A percentile compares a stretch with the other conserved stretches of the same genome.
phyloP scores from a whole-genome alignment of 2,888 invertebrate genomes.

The Nomada ferruginata region DNA sequence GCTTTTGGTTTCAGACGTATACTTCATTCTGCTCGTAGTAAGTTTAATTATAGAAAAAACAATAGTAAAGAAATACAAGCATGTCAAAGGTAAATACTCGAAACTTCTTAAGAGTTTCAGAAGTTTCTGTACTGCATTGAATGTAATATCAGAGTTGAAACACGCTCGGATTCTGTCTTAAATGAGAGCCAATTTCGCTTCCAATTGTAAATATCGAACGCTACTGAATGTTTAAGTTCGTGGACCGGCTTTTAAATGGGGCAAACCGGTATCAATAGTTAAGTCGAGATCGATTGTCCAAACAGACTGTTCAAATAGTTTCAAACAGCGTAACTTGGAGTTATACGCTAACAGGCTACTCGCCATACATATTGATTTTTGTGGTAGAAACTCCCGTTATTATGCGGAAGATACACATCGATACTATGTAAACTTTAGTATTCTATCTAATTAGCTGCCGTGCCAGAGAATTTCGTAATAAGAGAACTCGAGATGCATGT shows the following conservation, averaged over 20 bases:
- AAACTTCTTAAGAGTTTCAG: too few species aligned
- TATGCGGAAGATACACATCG: conserved; percentile 37
- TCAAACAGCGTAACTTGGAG: not conserved
- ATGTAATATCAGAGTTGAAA: not conserved
- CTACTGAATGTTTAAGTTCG: too few species aligned
- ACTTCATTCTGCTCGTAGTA: too few species aligned
- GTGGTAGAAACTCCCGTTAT: conserved; percentile 21
- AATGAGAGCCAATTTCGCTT: not conserved
- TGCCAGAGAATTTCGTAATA: conserved; percentile 1
- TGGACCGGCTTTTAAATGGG: not conserved
- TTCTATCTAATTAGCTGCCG: conserved; percentile 41
- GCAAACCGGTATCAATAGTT: conserved; percentile 4
- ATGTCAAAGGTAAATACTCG: too few species aligned
- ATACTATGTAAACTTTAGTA: conserved; percentile 25
- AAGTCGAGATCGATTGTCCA: conserved; percentile 45
- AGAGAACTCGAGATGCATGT: not conserved
- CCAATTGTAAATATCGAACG: too few species aligned
- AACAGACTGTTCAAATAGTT: conserved; percentile 43
- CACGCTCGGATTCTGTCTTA: not conserved
- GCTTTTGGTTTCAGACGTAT: too few species aligned
- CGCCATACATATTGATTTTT: conserved; percentile 43
- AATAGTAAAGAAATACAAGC: too few species aligned
- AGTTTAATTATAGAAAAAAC: too few species aligned
- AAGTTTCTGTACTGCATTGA: too few species aligned
- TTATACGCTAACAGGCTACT: not conserved